Base-by-base conservation (phyloP, 2,888 invertebrate genomes). In the Ophioninae sp. region DNA sequence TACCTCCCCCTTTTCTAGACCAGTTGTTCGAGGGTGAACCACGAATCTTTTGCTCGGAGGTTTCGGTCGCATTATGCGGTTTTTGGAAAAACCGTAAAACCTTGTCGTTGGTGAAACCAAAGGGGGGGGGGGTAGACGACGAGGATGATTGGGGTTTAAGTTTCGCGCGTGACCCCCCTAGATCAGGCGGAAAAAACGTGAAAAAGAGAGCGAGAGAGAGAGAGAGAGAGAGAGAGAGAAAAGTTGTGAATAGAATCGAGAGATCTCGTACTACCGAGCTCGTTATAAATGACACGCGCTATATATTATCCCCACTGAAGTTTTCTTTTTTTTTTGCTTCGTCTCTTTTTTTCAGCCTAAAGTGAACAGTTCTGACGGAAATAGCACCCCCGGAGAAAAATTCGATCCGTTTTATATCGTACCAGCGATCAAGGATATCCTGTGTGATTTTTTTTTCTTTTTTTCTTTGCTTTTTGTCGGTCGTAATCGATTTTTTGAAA, bases 121-220 rank as follows among this genome's bases (percentile, higher is more conserved):
- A 81, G 7, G 74, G 77, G 62, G 79, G 76, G 44, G 13, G 44
- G 44, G 44, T 10, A 44, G 72, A 73, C 81, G 74, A 81, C 81
- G 81, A 67, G 78, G 65, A 82, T 88, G 91, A 92, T 91, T 91
- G 87, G 85, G 91, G 91, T 91, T 92, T 91, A 88, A 89, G 86
- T 92, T 92, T 91, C 91, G 89, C 44, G 69, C 79, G 77, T 64
- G 83, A 84, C 84, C 85, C 83, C 85, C 81, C 81, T 73, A 78
- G 80, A 23, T 56, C 73, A 75, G 70, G 69, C 61, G 78, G 65
- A 50, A 57, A 85, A 84, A 75, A 80, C 79, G 30, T 76, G 78
- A 75, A 84, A 62, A 75, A 79, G 57, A 77, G 64, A 30, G 75
- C 70, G 69, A 67, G 59, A 78, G 64, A 30, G 50, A 85, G 69